Percentiles rank a stretch among this genome's conserved stretches.
phyloP scores from a whole-genome alignment of 2,888 invertebrate species.

The Cataglyphis livida region DNA sequence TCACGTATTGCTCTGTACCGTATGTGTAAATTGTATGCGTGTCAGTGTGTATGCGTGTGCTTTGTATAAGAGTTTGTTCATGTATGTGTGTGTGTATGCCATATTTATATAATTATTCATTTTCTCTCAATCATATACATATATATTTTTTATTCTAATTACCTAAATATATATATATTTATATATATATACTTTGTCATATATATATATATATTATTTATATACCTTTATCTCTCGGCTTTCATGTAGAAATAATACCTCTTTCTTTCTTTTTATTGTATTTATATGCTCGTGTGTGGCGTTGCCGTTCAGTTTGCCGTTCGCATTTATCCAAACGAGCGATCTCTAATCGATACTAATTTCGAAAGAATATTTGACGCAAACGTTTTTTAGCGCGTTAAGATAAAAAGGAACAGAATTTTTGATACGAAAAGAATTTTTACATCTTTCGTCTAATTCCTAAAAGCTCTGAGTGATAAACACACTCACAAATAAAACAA shows the following conservation, averaged over 20 bases:
- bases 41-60: constrained; percentile 29
- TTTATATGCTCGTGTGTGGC: constrained; percentile 75
- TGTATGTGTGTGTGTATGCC: constrained; percentile 22
- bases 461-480: constrained; percentile 20
- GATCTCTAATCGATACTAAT: constrained; percentile 32
- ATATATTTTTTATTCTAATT: constrained; percentile 80
- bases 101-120: constrained; percentile 42
- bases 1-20: constrained; percentile 76
- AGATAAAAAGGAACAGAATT: constrained; percentile 17
- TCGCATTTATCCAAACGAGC: constrained; percentile 37
- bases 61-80: constrained; percentile 38
- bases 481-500: constrained; percentile 2
- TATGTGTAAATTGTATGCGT: constrained; percentile 48
- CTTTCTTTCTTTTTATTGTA: constrained; percentile 73
- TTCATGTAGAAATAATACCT: constrained; percentile 83
- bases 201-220: constrained; percentile 69
- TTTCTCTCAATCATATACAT: constrained; percentile 64
- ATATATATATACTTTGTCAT: constrained; percentile 76
- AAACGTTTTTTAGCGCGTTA: neutral
- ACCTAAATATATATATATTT: constrained; percentile 82
- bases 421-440: neutral
- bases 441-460: neutral
- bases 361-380: constrained; percentile 26
- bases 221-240: constrained; percentile 78
- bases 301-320: constrained; percentile 73